Conservation (phyloP, 2,113 vertebrate genomes). For the Eulemur macaco region DNA sequence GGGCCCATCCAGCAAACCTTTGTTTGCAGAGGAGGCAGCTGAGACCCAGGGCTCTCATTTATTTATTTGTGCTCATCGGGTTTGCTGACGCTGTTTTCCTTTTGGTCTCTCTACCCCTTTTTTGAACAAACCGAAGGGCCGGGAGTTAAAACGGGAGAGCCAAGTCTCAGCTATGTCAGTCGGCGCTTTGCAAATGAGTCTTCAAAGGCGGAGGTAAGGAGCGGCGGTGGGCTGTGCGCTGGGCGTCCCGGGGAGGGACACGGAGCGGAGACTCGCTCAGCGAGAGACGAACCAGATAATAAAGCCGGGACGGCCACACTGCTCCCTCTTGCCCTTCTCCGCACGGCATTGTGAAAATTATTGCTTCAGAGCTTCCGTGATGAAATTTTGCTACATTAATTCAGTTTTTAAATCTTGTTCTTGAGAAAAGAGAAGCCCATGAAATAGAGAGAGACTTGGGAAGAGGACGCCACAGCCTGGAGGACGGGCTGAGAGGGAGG, state of each 20-base stretch:
- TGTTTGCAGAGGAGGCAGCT: background rate
- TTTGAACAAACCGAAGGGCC: background rate
- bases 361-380: background rate
- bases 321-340: background rate
- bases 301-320: fast-evolving
- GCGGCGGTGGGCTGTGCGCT: background rate
- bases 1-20: fast-evolving
- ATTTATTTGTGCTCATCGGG: too few species aligned
- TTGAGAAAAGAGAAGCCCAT: background rate
- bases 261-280: background rate
- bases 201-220: background rate
- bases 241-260: background rate
- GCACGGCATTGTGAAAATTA: background rate
- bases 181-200: background rate
- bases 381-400: background rate
- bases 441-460: background rate
- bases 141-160: background rate
- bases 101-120: background rate
- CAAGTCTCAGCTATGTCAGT: background rate
- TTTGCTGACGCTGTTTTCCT: background rate
- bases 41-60: background rate
- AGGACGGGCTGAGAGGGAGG: background rate
- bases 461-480: background rate
- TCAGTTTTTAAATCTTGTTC: background rate
- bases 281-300: background rate